These are phyloP conservation scores for Sialia sialis DNA, from an alignment of 2,113 vertebrate species.

Conservation along the genomic window DNA sequence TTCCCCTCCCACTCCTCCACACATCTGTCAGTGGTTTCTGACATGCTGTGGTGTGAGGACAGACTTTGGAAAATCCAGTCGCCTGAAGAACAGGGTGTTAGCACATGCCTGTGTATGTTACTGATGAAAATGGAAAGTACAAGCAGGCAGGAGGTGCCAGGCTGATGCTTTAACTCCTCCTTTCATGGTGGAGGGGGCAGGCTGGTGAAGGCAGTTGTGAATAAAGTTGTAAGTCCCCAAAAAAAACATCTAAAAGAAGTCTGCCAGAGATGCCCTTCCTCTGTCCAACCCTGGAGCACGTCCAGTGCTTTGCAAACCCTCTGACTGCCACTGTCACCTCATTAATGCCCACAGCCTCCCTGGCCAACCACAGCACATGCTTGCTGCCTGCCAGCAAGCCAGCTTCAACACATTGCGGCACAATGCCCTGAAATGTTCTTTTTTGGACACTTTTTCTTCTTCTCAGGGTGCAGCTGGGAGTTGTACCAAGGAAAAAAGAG, in stretches of 20 bases:
- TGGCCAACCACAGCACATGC: neutral
- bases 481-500: neutral
- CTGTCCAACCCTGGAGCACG: neutral
- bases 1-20: neutral
- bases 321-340: neutral
- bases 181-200: neutral
- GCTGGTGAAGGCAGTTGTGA: neutral
- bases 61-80: neutral
- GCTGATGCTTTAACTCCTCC: neutral
- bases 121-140: constrained; percentile 29
- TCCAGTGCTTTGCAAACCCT: neutral
- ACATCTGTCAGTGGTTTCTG: constrained; percentile 28
- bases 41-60: neutral
- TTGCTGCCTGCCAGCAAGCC: neutral
- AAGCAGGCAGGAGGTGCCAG: neutral
- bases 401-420: neutral
- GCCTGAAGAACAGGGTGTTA: neutral
- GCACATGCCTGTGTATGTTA: neutral
- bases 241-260: neutral
- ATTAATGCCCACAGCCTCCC: neutral
- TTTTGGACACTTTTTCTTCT: neutral
- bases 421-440: neutral
- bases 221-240: neutral
- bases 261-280: neutral
- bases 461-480: neutral